Percentiles rank a stretch among this genome's conserved stretches.
Conservation (phyloP, 2,888 invertebrate species). For the Choreutis nemorana region DNA sequence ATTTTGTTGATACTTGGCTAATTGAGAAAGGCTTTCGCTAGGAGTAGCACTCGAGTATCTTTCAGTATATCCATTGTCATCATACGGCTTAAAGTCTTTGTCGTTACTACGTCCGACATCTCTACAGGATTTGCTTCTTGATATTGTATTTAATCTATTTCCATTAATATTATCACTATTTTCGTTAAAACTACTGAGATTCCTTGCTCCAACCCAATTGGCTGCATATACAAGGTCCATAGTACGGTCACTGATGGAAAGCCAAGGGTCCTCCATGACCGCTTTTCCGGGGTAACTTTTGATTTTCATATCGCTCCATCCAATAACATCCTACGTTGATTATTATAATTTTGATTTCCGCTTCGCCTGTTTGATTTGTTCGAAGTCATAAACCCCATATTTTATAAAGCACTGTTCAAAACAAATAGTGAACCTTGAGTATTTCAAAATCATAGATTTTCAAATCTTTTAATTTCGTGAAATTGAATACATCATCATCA, state of each 20-base stretch:
- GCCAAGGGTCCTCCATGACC: constrained; percentile 78
- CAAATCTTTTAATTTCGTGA: no score
- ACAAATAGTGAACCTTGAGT: no score
- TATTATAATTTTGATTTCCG: no score
- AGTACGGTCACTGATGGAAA: constrained; percentile 71
- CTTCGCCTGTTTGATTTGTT: no score
- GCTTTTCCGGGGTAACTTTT: constrained; percentile 86
- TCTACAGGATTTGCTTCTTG: constrained; percentile 58
- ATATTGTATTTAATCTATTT: constrained; percentile 51
- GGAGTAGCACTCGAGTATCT: constrained; percentile 35
- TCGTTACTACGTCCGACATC: constrained; percentile 44
- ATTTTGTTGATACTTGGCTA: constrained; percentile 71
- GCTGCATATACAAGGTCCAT: constrained; percentile 85
- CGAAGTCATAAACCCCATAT: no score
- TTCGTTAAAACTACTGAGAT: constrained; percentile 51
- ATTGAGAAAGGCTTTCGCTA: constrained; percentile 55
- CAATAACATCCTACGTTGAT: no score
- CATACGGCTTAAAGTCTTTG: constrained; percentile 33
- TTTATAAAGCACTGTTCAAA: no score
- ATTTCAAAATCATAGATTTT: not conserved
- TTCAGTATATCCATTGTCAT: constrained; percentile 34
- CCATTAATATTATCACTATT: constrained; percentile 34
- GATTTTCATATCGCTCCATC: constrained; percentile 71
- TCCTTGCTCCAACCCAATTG: constrained; percentile 81
- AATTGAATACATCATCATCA: no score